Evolutionary conservation across 2,888 invertebrate species (phyloP), one percentile per base, ranked within the genome.

Genomic region (Archaeoteleia sp.): DNA sequence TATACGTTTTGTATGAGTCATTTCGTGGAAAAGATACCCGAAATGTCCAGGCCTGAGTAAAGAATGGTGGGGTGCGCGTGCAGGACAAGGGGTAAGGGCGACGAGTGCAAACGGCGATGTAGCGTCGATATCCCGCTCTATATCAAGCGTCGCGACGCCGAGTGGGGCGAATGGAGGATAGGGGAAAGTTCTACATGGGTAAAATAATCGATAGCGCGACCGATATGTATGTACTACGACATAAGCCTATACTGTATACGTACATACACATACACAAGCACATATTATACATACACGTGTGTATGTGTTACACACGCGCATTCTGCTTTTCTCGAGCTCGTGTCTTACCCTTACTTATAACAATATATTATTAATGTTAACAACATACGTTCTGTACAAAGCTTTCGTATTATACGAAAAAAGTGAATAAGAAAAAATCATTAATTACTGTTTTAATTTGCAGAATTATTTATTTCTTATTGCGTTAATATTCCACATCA

Each of bases 171-270:
- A 70, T 63, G 73, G 76, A 67, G 73, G 63, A 74, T 76, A 80
- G 80, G 81, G 82, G 82, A 75, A 78, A 81, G 78, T 82, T 83
- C 79, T 81, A 83, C 81, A 83, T 80, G 82, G 82, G 78, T 74
- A 76, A 82, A 84, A 84, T 84, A 84, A 84, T 85, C 84, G 84
- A 85, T 85, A 85, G 62, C 75, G 74, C 84, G 84, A 83, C 84
- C 84, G 83, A 83, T 84, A 83, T 74, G 78, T 76, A 77, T 70
- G 74, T 75, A 61, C 63, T 34, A 17, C 42, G 39, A 58, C 35
- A 23, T 32, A 51, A 8, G 5, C 20, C 2, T 20, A 20, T 20
- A 20, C 20, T 29, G 29, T 29, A 9, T 29, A 48, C 45, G 20
- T 32, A 39, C 29, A 54, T 23, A 12, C 32, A 39, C 37, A 37